Evolutionary conservation across 1,140 invertebrate species (phyloP).

Genomic region (Drosophila truncata): DNA sequence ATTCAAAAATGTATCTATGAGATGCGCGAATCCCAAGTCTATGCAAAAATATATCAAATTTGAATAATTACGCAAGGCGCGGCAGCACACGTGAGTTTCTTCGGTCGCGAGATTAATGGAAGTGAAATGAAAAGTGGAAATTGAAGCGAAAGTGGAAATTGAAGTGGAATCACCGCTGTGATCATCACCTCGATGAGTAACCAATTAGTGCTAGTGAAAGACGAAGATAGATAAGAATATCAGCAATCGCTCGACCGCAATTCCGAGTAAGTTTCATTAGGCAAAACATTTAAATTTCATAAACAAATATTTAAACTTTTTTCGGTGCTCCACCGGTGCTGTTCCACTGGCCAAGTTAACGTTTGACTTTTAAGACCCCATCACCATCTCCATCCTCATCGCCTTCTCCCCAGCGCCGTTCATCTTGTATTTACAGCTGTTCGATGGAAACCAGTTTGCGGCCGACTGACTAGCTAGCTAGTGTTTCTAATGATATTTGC

Average conservation of each 20-base stretch:
- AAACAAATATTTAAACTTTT: constrained; percentile 44
- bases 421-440: constrained; percentile 69
- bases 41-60: constrained; percentile 37
- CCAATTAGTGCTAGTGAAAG: constrained; percentile 16
- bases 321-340: constrained; percentile 7
- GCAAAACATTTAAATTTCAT: constrained; percentile 35
- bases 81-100: constrained; percentile 40
- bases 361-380: constrained; percentile 55
- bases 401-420: constrained; percentile 9
- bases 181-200: constrained; percentile 22
- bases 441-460: constrained; percentile 69
- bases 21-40: constrained; percentile 34
- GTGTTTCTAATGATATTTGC: constrained; percentile 54
- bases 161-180: constrained; percentile 12
- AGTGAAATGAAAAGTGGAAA: constrained; percentile 52
- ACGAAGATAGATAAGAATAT: constrained; percentile 25
- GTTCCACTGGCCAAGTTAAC: constrained; percentile 41
- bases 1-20: constrained; percentile 40
- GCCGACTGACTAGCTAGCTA: constrained; percentile 26
- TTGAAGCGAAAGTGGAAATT: constrained; percentile 45
- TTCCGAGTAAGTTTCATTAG: constrained; percentile 43
- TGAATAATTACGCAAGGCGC: constrained; percentile 54
- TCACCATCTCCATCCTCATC: constrained; percentile 1
- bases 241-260: constrained; percentile 34
- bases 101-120: constrained; percentile 26